Base-by-base conservation (phyloP, 2,888 invertebrate species). In the Orthonevra nobilis region DNA sequence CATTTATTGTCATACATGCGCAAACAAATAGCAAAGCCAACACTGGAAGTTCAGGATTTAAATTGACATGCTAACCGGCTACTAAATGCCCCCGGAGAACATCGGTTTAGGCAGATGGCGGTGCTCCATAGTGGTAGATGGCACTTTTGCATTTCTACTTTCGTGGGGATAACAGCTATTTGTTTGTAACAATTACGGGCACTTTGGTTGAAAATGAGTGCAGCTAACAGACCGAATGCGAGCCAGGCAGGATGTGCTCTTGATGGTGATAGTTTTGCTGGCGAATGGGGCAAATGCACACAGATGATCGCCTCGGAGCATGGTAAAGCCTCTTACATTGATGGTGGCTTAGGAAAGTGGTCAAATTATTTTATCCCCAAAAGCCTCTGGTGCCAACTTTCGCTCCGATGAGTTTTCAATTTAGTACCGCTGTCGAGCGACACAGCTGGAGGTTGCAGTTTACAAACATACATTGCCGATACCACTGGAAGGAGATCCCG, bases 331-430 rank as follows among this genome's bases (percentile, higher is more conserved):
- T 28, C 30, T 56, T 50, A 63, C 63, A 56, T 69, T 52, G 48
- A 19, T 34, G 28, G 6, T 17, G 56, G 48, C 30, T 38, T n/a
- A 15, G 5, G 48, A 46, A 52, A 66, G 60, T 40, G 48, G 61
- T 79, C 44, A 61, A 73, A 79, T 61, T 66, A 68, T 56, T 63
- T 68, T 30, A 61, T 32, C 60, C 56, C 42, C 48, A 44, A n/a
- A 60, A 68, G 52, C 61, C 44, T 26, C 26, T 28, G 61, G 56
- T 56, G 50, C 56, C 66, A 77, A 64, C 63, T 64, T 70, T 79
- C 50, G 56, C 48, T 40, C 68, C 66, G 73, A 68, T 68, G 66
- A 68, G 68, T 73, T 79, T 79, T 79, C 79, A 73, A 73, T 79
- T 68, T 61, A 9, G 42, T 40, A 23, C n/a, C n/a, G n/a, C n/a